A percentile compares a stretch with the other conserved stretches of the same genome.
Conservation (phyloP, 1,140 invertebrate species). For the Drosophila neocordata region DNA sequence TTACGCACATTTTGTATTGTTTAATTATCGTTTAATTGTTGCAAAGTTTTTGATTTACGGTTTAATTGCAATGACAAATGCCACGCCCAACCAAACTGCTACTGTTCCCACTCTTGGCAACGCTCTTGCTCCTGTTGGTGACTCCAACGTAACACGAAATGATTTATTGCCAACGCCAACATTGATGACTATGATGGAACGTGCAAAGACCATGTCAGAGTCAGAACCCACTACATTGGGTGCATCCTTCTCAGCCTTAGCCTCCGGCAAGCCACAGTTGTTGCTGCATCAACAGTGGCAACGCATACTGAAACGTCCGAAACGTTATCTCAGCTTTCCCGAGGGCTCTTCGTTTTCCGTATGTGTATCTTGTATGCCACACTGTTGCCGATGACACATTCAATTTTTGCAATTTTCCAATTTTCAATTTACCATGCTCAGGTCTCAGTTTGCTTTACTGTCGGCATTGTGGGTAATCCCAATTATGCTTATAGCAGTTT, state of each 20-base stretch:
- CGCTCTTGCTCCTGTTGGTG: conserved; percentile 39
- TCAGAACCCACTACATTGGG: conserved; percentile 21
- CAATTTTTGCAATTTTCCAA: conserved; percentile 25
- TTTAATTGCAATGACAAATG: conserved; percentile 77
- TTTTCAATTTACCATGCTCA: conserved; percentile 36
- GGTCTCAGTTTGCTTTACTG: conserved; percentile 77
- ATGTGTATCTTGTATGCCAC: conserved; percentile 31
- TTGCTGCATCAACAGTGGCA: conserved; percentile 31
- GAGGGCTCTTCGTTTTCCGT: conserved; percentile 82
- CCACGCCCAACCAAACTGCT: conserved; percentile 28
- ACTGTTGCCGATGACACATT: conserved; percentile 11
- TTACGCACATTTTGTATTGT: conserved; percentile 67
- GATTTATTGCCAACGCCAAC: conserved; percentile 58
- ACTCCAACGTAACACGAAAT: conserved; percentile 5
- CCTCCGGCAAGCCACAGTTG: conserved; percentile 7
- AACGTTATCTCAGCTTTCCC: conserved; percentile 82
- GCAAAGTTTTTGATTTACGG: conserved; percentile 79
- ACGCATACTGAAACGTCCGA: conserved; percentile 61
- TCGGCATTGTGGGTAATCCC: conserved; percentile 81
- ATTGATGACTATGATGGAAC: conserved; percentile 70
- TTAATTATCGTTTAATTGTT: conserved; percentile 80
- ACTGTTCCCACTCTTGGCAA: neutral
- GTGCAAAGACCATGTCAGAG: conserved; percentile 46
- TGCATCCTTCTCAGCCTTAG: conserved; percentile 16
- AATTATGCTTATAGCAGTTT: conserved; percentile 70